A percentile compares a stretch with the other conserved stretches of the same genome.
These are phyloP conservation scores for Sinelater perroti DNA, from an alignment of 2,888 invertebrate genomes.

Conservation along the genomic window DNA sequence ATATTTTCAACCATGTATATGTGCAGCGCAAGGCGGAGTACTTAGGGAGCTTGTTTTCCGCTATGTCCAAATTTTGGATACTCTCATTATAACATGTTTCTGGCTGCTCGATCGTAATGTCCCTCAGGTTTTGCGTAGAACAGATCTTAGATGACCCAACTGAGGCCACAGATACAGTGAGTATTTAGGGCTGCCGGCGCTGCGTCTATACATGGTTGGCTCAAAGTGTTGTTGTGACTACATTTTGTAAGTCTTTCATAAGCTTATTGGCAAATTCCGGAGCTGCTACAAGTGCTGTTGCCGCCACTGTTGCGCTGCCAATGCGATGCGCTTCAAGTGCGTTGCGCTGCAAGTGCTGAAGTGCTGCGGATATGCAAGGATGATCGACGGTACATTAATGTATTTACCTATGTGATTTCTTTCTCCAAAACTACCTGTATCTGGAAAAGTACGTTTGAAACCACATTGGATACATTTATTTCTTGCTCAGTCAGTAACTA, in stretches of 20 bases:
- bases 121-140: slow-evolving; percentile 23
- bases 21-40: slow-evolving; percentile 45
- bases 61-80: slow-evolving; percentile 29
- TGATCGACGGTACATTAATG: slow-evolving; percentile 60
- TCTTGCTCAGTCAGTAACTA: not conserved
- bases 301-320: slow-evolving; percentile 50
- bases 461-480: slow-evolving; percentile 24
- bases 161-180: slow-evolving; percentile 28
- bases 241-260: slow-evolving; percentile 61
- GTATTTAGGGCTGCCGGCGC: slow-evolving; percentile 31
- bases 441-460: slow-evolving; percentile 37
- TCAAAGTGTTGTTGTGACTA: slow-evolving; percentile 61
- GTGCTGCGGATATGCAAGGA: slow-evolving; percentile 58
- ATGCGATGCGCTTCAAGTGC: slow-evolving; percentile 38
- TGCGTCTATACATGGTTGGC: slow-evolving; percentile 60
- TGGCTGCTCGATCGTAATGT: slow-evolving; percentile 16
- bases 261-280: slow-evolving; percentile 60
- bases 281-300: slow-evolving; percentile 60
- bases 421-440: slow-evolving; percentile 40
- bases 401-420: slow-evolving; percentile 47
- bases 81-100: slow-evolving; percentile 9
- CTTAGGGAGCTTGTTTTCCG: slow-evolving; percentile 48
- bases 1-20: slow-evolving; percentile 57
- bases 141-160: slow-evolving; percentile 30
- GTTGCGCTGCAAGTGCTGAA: slow-evolving; percentile 58